A percentile compares a stretch with the other conserved stretches of the same genome.
Conservation (phyloP, 2,888 invertebrate species). For the Drosophila hamatofila region DNA sequence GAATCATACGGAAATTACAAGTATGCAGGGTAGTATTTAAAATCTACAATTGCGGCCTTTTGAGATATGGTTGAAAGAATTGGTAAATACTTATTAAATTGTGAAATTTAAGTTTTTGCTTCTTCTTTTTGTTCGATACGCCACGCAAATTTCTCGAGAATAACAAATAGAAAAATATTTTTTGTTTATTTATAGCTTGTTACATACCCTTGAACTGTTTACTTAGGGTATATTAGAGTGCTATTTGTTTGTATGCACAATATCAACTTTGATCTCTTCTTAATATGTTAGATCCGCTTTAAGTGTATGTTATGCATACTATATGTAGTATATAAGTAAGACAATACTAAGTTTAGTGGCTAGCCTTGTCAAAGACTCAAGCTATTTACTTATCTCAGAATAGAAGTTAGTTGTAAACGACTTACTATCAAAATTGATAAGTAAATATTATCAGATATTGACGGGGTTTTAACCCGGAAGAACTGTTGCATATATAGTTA, state of each 20-base stretch:
- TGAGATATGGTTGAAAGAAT: slow-evolving; percentile 26
- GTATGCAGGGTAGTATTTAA: slow-evolving; percentile 35
- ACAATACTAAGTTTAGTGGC: neutral
- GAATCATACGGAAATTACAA: slow-evolving; percentile 19
- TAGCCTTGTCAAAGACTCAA: no score
- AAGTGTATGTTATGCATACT: neutral
- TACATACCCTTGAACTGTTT: slow-evolving; percentile 20
- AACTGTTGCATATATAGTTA: neutral
- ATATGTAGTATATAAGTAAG: neutral
- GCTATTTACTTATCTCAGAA: neutral
- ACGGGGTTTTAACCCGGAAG: neutral
- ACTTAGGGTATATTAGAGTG: neutral
- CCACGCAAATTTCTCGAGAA: slow-evolving; percentile 45
- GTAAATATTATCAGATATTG: slow-evolving; percentile 1
- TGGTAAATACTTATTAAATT: slow-evolving; percentile 25
- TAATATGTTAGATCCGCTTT: neutral
- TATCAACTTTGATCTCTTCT: neutral
- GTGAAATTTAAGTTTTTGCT: slow-evolving; percentile 8
- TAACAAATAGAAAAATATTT: slow-evolving; percentile 56
- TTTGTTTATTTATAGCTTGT: slow-evolving; percentile 51
- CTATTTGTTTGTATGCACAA: neutral
- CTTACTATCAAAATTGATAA: neutral
- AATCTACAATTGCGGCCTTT: slow-evolving; percentile 3
- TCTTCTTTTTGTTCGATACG: neutral
- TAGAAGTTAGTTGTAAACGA: neutral